Conservation (phyloP, 2,797 vertebrate species). For the Petrocephalus schoutedeni region DNA sequence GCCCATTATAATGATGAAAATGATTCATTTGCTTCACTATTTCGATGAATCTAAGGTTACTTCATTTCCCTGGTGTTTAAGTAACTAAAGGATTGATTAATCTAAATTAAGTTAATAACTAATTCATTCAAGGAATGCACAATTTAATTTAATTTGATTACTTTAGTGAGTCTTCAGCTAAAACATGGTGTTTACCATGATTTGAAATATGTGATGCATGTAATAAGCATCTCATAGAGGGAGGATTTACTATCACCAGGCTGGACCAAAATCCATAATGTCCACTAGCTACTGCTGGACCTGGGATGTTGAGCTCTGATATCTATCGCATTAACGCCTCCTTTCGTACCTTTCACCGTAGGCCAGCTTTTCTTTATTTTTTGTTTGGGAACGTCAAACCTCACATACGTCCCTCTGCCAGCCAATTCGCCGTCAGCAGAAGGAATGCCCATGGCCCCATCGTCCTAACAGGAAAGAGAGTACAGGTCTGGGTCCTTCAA, state of each 20-base stretch:
- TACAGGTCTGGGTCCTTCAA: background rate
- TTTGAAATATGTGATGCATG: background rate
- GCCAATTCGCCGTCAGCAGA: conserved; percentile 64
- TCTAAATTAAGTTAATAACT: background rate
- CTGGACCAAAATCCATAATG: background rate
- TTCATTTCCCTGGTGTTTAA: background rate
- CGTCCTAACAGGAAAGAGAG: conserved; percentile 64
- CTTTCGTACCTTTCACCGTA: conserved; percentile 70
- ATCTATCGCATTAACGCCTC: background rate
- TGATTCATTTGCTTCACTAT: background rate
- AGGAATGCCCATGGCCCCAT: conserved; percentile 52
- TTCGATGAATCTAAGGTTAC: background rate
- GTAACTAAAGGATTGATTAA: conserved; percentile 11
- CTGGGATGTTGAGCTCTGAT: background rate
- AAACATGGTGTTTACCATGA: background rate
- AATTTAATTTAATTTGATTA: background rate
- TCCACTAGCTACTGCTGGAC: background rate
- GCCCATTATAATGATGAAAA: background rate
- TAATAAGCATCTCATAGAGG: background rate
- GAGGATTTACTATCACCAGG: background rate
- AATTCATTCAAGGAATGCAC: background rate
- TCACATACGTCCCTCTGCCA: conserved; percentile 71
- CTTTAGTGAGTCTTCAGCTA: background rate
- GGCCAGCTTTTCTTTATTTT: conserved; percentile 82
- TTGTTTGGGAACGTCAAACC: conserved; percentile 78